Base-by-base conservation (phyloP, 1,140 invertebrate genomes). In the Delia radicum region DNA sequence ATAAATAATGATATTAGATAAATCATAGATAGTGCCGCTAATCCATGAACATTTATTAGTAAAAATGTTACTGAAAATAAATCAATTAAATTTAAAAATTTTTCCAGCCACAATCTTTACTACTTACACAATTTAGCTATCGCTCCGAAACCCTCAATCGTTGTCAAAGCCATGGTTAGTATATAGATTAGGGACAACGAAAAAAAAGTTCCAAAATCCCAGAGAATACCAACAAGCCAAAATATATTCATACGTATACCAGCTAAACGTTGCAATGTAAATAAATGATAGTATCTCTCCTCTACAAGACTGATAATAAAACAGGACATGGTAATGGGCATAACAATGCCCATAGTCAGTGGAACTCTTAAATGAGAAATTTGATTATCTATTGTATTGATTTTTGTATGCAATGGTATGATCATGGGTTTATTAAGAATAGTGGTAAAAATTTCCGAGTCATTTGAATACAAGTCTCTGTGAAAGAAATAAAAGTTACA, bases 271-370 rank as follows among this genome's bases (percentile, higher is more conserved):
- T 84, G 81, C 12, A 85, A 21, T 3, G 77, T 63, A 2, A 82
- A 76, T 12, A 84, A 10, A 13, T 80, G 73, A 7, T 73, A 62
- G 3, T 77, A 73, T 3, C 80, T 63, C 62, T 85, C 83, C 69
- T 84, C 81, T 5, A 81, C 80, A 27, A 85, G n/a, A 0, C 79
- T 78, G n/a, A 84, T 75, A 2, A 85, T 78, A 63, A 85, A 83
- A 0, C 79, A 76, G 3, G 81, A 81, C 0, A 85, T 77, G 4
- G 79, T 62, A 55, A 85, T 28, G 0, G 83, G 83, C 3, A 85
- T 46, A 24, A 85, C 78, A 29, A 79, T 78, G 2, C 83, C 83
- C 10, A 85, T n/a, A n/a, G n/a, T n/a, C n/a, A n/a, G n/a, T n/a
- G n/a, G n/a, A n/a, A n/a, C n/a, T n/a, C n/a, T n/a, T n/a, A n/a